Conservation (phyloP, 2,113 vertebrate genomes). For the Microcebus lehilahytsara region DNA sequence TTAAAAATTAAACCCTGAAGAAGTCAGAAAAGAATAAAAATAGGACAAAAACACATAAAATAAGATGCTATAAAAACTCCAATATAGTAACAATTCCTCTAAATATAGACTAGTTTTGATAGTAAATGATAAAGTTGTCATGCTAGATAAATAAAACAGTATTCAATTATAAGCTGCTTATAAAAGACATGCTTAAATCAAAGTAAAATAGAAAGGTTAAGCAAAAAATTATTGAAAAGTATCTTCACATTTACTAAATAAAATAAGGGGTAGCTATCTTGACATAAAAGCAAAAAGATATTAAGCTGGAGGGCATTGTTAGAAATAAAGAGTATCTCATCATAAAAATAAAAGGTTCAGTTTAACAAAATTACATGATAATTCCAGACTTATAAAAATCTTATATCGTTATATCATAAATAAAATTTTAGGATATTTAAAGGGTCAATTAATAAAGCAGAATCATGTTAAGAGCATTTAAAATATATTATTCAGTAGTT, state of each 20-base stretch:
- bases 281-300: background rate
- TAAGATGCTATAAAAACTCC: background rate
- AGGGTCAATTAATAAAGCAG: background rate
- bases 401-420: background rate
- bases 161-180: background rate
- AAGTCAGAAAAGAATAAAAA: background rate
- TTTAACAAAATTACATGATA: background rate
- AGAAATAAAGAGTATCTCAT: background rate
- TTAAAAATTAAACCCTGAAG: background rate
- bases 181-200: conserved; percentile 31
- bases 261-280: background rate
- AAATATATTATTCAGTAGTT: background rate
- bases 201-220: conserved; percentile 19
- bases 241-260: conserved; percentile 22
- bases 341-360: background rate
- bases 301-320: background rate
- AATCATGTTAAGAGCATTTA: background rate
- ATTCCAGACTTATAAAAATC: background rate
- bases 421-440: background rate
- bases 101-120: background rate
- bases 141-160: background rate
- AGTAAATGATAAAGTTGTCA: conserved; percentile 18
- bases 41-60: background rate
- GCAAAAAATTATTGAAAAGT: conserved; percentile 6
- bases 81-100: background rate